A percentile compares a stretch with the other conserved stretches of the same genome.
phyloP scores from a whole-genome alignment of 2,888 invertebrate genomes.

The Gryllus longicercus region DNA sequence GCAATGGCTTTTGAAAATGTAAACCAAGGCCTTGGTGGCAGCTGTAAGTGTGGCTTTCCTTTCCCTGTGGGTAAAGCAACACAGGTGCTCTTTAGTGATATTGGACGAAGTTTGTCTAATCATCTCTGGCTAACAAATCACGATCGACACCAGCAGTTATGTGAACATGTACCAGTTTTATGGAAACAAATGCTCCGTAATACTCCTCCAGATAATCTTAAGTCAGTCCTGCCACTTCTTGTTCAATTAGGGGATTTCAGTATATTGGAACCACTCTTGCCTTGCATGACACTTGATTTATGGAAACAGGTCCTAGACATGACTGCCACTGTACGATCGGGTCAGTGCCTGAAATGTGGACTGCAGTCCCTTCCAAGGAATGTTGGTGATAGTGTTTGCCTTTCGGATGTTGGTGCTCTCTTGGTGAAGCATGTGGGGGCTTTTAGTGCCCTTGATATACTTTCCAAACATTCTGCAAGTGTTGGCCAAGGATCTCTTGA shows the following conservation, averaged over 20 bases:
- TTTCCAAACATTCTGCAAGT: slow-evolving; percentile 55
- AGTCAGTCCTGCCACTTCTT: slow-evolving; percentile 51
- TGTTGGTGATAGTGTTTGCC: slow-evolving; percentile 58
- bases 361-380: slow-evolving; percentile 50
- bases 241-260: slow-evolving; percentile 60
- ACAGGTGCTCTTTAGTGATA: slow-evolving; percentile 24
- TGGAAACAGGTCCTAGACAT: slow-evolving; percentile 58
- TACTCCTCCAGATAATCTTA: slow-evolving; percentile 49
- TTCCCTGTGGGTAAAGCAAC: slow-evolving; percentile 11
- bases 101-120: slow-evolving; percentile 20
- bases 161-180: slow-evolving; percentile 60
- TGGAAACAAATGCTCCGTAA: slow-evolving; percentile 58
- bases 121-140: slow-evolving; percentile 41
- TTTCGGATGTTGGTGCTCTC: slow-evolving; percentile 52
- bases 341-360: slow-evolving; percentile 61
- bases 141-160: slow-evolving; percentile 53
- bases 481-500: slow-evolving; percentile 59
- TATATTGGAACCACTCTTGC: slow-evolving; percentile 54
- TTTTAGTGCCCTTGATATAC: slow-evolving; percentile 54
- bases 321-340: slow-evolving; percentile 56
- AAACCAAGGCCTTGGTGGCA: slow-evolving; percentile 21
- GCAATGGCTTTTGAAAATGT: slow-evolving; percentile 30
- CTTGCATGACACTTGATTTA: slow-evolving; percentile 55
- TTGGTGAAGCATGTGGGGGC: slow-evolving; percentile 62
- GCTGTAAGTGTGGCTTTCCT: slow-evolving; percentile 36